Evolutionary conservation across 2,113 vertebrate species (phyloP).

Genomic region (Rhegmatorhina hoffmannsi): DNA sequence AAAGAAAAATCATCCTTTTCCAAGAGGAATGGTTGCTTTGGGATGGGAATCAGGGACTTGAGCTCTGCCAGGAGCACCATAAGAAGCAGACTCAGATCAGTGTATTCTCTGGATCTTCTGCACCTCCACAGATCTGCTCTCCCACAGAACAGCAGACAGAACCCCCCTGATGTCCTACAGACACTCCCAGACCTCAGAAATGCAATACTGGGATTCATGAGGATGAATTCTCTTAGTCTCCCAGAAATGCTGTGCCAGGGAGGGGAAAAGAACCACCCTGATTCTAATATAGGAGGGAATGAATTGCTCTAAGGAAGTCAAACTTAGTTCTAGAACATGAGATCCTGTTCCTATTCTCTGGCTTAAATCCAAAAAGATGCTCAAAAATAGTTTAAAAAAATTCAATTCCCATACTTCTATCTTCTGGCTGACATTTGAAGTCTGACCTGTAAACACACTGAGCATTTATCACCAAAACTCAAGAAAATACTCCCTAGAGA

Average conservation of each 20-base stretch:
- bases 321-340: not conserved
- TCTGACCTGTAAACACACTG: not conserved
- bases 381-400: not conserved
- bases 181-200: not conserved
- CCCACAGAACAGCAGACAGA: not conserved
- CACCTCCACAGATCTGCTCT: accelerated
- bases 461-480: not conserved
- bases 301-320: not conserved
- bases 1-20: not conserved
- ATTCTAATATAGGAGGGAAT: not conserved
- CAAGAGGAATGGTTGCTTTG: not conserved
- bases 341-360: not conserved
- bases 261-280: not conserved
- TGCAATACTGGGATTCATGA: not conserved
- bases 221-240: not conserved
- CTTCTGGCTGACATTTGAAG: not conserved
- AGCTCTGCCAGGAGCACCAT: not conserved
- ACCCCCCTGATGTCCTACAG: not conserved
- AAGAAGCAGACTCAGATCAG: not conserved
- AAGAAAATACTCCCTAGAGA: not conserved
- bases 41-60: not conserved
- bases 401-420: not conserved
- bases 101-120: not conserved
- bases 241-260: not conserved
- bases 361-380: not conserved